phyloP scores from a whole-genome alignment of 1,140 invertebrate genomes.

The Euura lappo region DNA sequence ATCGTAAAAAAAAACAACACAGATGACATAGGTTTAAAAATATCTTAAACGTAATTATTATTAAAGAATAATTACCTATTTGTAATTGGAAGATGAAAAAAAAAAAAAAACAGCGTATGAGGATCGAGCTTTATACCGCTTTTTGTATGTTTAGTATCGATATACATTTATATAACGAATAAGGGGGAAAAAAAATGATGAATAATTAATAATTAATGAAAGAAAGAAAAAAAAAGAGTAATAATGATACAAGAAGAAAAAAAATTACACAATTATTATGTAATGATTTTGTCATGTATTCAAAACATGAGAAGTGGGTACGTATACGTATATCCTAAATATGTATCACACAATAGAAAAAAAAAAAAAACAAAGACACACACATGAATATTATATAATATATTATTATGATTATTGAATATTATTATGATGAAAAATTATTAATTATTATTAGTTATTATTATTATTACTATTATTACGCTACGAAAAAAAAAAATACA shows the following conservation, averaged over 20 bases:
- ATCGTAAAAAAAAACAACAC: too few relatives aligned
- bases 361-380: constrained; percentile 48
- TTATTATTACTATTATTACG: constrained; percentile 34
- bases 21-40: too few relatives aligned
- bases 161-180: constrained; percentile 45
- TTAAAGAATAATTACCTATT: too few relatives aligned
- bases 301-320: constrained; percentile 37
- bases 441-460: constrained; percentile 39
- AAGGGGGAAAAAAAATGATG: neutral
- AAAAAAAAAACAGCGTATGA: constrained; percentile 48
- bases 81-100: too few relatives aligned
- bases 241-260: neutral
- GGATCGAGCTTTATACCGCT: constrained; percentile 61
- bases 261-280: constrained; percentile 49
- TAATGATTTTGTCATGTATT: constrained; percentile 51
- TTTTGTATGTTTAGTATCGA: constrained; percentile 58
- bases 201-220: neutral
- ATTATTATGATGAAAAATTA: constrained; percentile 41
- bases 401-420: constrained; percentile 8
- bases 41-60: too few relatives aligned
- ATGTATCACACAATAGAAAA: constrained; percentile 34
- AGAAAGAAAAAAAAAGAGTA: too few relatives aligned
- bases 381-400: constrained; percentile 26
- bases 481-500: constrained; percentile 45
- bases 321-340: constrained; percentile 35